Evolutionary conservation across 2,797 vertebrate genomes (phyloP).

Genomic region (Emys orbicularis): DNA sequence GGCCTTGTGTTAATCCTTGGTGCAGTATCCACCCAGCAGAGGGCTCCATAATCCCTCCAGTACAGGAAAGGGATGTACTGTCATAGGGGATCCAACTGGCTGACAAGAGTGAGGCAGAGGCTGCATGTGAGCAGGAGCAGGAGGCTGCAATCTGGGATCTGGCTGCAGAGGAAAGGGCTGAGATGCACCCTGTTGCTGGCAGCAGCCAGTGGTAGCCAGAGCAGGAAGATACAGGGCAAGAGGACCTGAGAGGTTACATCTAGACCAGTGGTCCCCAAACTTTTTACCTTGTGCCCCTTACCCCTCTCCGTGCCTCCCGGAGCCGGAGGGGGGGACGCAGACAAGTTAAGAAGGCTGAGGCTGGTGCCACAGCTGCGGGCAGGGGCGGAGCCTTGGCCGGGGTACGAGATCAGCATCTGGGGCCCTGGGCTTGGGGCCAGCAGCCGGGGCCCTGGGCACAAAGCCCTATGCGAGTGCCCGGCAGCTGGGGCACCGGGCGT

Average conservation of each 20-base stretch:
- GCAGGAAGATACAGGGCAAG: not conserved
- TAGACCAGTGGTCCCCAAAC: not conserved
- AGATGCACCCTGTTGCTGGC: not conserved
- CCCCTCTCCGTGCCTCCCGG: too few relatives aligned
- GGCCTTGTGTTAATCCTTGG: not conserved
- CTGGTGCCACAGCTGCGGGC: too few relatives aligned
- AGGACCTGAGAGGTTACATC: not conserved
- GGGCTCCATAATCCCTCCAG: not conserved
- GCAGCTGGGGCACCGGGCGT: too few relatives aligned
- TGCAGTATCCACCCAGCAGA: not conserved
- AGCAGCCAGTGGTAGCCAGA: not conserved
- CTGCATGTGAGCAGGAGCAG: not conserved
- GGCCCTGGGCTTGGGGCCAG: too few relatives aligned
- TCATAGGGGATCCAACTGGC: not conserved
- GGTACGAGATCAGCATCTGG: too few relatives aligned
- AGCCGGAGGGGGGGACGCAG: too few relatives aligned
- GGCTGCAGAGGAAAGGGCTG: not conserved
- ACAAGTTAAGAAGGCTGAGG: too few relatives aligned
- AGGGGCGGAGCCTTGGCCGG: too few relatives aligned
- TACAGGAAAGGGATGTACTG: not conserved
- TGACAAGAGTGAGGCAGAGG: not conserved
- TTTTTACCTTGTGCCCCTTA: too few relatives aligned
- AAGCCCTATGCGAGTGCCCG: too few relatives aligned
- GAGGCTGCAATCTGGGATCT: not conserved
- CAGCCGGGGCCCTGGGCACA: too few relatives aligned